Evolutionary conservation across 2,113 vertebrate species (phyloP).

Genomic region (Pollimyrus isidori): DNA sequence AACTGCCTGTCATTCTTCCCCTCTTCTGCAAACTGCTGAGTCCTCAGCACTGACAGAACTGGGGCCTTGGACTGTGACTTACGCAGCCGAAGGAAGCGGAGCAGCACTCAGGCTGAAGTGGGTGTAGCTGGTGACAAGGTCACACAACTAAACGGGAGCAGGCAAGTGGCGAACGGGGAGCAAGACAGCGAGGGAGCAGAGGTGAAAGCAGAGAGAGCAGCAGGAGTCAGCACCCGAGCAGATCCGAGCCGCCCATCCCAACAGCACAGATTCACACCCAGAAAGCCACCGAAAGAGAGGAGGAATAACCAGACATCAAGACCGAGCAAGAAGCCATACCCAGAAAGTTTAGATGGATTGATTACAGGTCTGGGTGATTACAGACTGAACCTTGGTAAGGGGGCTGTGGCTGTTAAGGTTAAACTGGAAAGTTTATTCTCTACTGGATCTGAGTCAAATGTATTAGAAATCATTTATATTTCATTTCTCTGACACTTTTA

Average conservation of each 20-base stretch:
- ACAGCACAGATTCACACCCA: not conserved
- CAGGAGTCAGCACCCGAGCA: not conserved
- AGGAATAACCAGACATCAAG: not conserved
- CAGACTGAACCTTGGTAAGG: not conserved
- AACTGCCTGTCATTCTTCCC: not conserved
- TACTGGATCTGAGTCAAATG: not conserved
- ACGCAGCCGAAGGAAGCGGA: not conserved
- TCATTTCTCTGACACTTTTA: not conserved
- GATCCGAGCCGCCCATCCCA: not conserved
- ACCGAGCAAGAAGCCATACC: not conserved
- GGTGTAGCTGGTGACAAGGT: not conserved
- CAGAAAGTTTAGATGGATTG: not conserved
- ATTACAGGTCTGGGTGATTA: not conserved
- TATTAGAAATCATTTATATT: not conserved
- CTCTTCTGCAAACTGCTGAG: not conserved
- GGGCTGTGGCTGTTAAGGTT: not conserved
- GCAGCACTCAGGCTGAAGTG: not conserved
- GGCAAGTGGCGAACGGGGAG: not conserved
- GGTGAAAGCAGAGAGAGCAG: not conserved
- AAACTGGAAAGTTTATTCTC: not conserved
- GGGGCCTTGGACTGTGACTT: not conserved
- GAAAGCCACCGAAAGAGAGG: not conserved
- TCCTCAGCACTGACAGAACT: not conserved
- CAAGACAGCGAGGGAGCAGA: not conserved
- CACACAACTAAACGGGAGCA: not conserved